A percentile compares a stretch with the other conserved stretches of the same genome.
These are phyloP conservation scores for Gambusia holbrooki DNA, from an alignment of 2,113 vertebrate species.

Conservation along the genomic window DNA sequence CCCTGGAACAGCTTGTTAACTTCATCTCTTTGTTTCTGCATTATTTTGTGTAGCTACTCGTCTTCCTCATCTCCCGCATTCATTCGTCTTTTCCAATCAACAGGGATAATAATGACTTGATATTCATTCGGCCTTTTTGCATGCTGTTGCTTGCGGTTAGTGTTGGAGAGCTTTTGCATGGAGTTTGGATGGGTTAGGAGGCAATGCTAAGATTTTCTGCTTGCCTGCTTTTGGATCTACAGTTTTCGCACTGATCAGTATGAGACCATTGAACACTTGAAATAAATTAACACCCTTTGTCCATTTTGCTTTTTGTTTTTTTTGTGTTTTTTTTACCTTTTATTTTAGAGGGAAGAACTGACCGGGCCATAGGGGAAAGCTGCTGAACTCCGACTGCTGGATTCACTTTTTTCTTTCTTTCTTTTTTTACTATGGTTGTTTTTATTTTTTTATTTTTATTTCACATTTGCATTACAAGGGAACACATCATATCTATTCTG, in stretches of 20 bases:
- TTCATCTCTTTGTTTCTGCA: conserved; percentile 39
- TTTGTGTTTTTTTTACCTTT: neutral
- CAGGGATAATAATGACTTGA: conserved; percentile 6
- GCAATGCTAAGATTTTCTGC: neutral
- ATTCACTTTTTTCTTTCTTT: neutral
- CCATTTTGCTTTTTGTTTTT: neutral
- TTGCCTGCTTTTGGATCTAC: conserved; percentile 3
- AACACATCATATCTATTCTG: conserved; percentile 30
- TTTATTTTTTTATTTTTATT: conserved; percentile 20
- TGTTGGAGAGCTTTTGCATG: conserved; percentile 40
- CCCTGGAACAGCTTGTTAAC: conserved; percentile 60
- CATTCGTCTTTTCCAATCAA: conserved; percentile 23
- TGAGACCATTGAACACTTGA: neutral
- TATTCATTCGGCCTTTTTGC: conserved; percentile 30
- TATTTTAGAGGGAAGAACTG: conserved; percentile 65
- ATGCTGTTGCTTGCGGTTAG: conserved; percentile 58
- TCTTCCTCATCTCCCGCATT: conserved; percentile 10
- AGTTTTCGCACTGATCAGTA: neutral
- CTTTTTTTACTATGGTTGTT: neutral
- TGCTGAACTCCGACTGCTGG: conserved; percentile 65
- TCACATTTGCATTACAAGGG: conserved; percentile 50
- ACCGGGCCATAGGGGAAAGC: conserved; percentile 41
- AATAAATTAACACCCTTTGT: neutral
- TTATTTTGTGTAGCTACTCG: conserved; percentile 28
- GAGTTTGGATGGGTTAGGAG: conserved; percentile 20